Evolutionary conservation across 2,888 invertebrate genomes (phyloP).

Genomic region (Lydus trimaculatus): DNA sequence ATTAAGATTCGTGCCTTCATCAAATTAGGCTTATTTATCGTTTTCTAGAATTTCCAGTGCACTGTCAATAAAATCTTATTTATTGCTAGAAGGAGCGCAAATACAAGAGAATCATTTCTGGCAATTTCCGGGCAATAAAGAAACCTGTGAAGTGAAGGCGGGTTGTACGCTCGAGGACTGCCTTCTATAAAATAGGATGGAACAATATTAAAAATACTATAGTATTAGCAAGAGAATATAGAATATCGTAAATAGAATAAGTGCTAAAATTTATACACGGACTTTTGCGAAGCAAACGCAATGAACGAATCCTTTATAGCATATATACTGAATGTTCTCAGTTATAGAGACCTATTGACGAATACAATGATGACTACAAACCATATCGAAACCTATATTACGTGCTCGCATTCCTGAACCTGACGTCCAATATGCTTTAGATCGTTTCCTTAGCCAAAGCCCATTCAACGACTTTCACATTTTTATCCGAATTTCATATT

Average conservation of each 20-base stretch:
- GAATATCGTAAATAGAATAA: conserved; percentile 55
- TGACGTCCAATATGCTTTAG: conserved; percentile 52
- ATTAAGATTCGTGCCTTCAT: conserved; percentile 44
- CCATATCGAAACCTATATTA: conserved; percentile 49
- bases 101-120: conserved; percentile 45
- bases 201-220: conserved; percentile 50
- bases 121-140: conserved; percentile 50
- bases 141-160: conserved; percentile 47
- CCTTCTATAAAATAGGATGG: conserved; percentile 41
- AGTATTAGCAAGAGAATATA: conserved; percentile 45
- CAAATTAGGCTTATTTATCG: conserved; percentile 45
- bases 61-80: conserved; percentile 40
- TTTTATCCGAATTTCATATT: conserved; percentile 37
- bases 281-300: conserved; percentile 45
- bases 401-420: conserved; percentile 52
- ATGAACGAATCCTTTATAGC: conserved; percentile 52
- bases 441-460: conserved; percentile 35
- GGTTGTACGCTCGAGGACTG: conserved; percentile 41
- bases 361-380: conserved; percentile 17
- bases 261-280: conserved; percentile 53
- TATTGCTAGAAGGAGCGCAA: conserved; percentile 37
- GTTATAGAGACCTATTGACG: conserved; percentile 52
- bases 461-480: conserved; percentile 28
- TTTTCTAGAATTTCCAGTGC: conserved; percentile 28
- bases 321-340: conserved; percentile 50